Base-by-base conservation (phyloP, 2,888 invertebrate species). In the Drosophila koepferae region DNA sequence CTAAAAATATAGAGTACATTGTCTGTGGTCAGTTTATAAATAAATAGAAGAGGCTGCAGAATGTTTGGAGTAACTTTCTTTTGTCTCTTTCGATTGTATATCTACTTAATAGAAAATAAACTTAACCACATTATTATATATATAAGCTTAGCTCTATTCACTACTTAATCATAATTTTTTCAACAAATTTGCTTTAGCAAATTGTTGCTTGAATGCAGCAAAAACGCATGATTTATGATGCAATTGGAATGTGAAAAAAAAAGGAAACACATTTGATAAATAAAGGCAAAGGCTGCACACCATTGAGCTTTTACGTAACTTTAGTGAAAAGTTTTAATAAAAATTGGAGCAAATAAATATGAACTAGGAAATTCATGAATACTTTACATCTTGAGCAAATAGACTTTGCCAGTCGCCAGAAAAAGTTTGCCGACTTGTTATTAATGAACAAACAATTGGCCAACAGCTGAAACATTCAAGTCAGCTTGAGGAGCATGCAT, bases 211-310 rank as follows among this genome's bases (percentile, higher is more conserved):
- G 49, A 38, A 61, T 61, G 69, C 38, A 23, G 54, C 40, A 67
- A 64, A 55, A 54, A 66, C 48, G 49, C 44, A 55, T 70, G 38
- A 62, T 69, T 62, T 68, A 41, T 70, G 63, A 12, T 12, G 2
- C 18, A 36, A 51, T 62, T 9, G 18, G 41, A 18, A 16, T 51
- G 31, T 16, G 10, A 5, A 5, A 6, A 10, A 4, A 7, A 6
- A 10, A 4, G 46, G n/a, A 38, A 18, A 12, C 8, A 28, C 18
- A 43, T 34, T 36, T 36, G 36, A 10, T 36, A 36, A 2, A 28
- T 4, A 28, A 28, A 31, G 10, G 18, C 18, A 18, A n/a, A 36
- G 14, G 14, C 53, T 7, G 6, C 28, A 28, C 28, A 28, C 5
- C 28, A 28, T 28, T 28, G 20, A 23, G 6, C 34, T 34, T 9